Evolutionary conservation across 2,888 invertebrate species (phyloP), one percentile per base, ranked within the genome.

Genomic region (Drosophila planitibia): DNA sequence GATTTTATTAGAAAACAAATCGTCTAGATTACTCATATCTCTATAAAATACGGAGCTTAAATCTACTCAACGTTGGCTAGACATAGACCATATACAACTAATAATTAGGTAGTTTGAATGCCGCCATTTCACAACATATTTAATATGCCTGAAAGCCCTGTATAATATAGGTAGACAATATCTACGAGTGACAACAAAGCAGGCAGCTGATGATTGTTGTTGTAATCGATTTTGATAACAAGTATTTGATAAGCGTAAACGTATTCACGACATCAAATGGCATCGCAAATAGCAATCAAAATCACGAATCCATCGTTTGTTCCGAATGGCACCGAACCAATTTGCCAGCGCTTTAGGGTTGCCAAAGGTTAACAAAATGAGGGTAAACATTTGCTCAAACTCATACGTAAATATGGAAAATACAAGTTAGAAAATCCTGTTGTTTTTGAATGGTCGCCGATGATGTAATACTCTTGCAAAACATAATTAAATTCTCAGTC

Each of bases 241-340:
- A 81, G 84, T 82, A 75, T 83, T 88, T 90, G 90, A 89, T 91
- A 91, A 91, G 91, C 91, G 79, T 84, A 83, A 87, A 87, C 87
- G 83, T 79, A 85, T 81, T 76, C 75, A 81, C 69, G 51, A 77
- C 80, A 80, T 77, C 78, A 84, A 89, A 91, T 76, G 75, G 72
- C 75, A 77, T 76, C 60, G 63, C 72, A 83, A 78, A 78, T 70
- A 74, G 54, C 68, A 76, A 73, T 79, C 76, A 76, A 74, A 87
- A 64, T 39, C 58, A 65, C 72, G 67, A 68, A 70, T 71, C 60
- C 25, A 51, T 47, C 60, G 41, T 58, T 59, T 68, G 65, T 76
- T 68, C 55, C 53, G 64, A 64, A 59, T 51, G 9, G 57, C 61
- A 71, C 60, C 57, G 64, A 76, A 33, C 65, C 70, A 87, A 88